Percentiles rank a stretch among this genome's conserved stretches.
phyloP scores from a whole-genome alignment of 2,797 vertebrate species.

The Helicolenus hilgendorfi region DNA sequence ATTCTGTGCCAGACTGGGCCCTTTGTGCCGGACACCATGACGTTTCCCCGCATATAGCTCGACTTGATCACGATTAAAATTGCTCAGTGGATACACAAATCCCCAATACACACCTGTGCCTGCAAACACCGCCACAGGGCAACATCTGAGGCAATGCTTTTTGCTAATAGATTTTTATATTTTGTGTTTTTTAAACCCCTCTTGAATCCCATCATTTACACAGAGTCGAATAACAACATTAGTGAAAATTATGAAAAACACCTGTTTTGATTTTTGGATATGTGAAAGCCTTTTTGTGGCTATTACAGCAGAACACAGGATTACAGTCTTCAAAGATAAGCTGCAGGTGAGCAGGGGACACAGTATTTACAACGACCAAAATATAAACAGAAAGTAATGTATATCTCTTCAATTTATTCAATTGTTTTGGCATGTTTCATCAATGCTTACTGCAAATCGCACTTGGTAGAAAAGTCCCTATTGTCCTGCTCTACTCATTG shows the following conservation, averaged over 20 bases:
- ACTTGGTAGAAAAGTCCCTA: not conserved
- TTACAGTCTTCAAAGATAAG: not conserved
- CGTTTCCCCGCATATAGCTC: not conserved
- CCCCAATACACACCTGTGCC: not conserved
- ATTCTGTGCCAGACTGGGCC: not conserved
- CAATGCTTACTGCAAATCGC: not conserved
- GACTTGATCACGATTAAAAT: constrained; percentile 10
- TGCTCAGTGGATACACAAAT: not conserved
- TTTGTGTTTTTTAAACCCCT: not conserved
- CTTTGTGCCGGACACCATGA: constrained; percentile 1
- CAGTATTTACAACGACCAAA: not conserved
- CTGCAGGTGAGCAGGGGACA: not conserved
- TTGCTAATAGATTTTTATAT: not conserved
- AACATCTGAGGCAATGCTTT: not conserved
- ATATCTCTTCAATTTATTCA: not conserved
- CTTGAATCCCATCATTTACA: not conserved
- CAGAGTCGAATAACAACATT: not conserved
- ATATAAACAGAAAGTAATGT: not conserved
- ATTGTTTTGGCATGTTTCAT: not conserved
- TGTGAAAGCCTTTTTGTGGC: not conserved
- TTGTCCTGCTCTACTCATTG: not conserved
- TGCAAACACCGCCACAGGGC: not conserved
- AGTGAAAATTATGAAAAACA: not conserved
- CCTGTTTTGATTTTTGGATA: not conserved
- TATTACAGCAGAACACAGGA: not conserved